Conservation (phyloP, 1,140 invertebrate species). For the Spodoptera frugiperda region DNA sequence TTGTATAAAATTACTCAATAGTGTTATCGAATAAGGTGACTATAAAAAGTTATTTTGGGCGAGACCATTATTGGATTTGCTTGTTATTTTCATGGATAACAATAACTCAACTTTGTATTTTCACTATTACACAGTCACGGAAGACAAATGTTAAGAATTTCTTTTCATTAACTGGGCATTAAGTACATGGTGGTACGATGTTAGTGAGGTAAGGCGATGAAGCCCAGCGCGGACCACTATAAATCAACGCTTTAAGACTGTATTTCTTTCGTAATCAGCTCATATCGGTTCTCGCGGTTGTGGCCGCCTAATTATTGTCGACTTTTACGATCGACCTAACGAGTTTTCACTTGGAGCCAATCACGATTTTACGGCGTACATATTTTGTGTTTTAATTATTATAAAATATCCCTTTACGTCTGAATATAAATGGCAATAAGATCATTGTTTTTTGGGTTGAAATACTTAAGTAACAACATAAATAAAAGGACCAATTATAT, state of each 20-base stretch:
- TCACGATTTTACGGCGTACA: constrained; percentile 80
- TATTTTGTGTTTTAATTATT: constrained; percentile 75
- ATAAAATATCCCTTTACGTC: constrained; percentile 43
- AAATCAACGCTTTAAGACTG: constrained; percentile 82
- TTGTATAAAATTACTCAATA: constrained; percentile 30
- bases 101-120: constrained; percentile 55
- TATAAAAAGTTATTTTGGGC: constrained; percentile 22
- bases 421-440: background rate
- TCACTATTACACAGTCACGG: constrained; percentile 54
- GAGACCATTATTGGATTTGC: constrained; percentile 32
- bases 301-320: constrained; percentile 84
- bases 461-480: too few species aligned
- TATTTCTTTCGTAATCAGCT: constrained; percentile 85
- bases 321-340: constrained; percentile 84
- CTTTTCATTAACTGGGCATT: constrained; percentile 71
- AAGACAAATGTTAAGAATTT: constrained; percentile 70
- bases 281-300: constrained; percentile 82
- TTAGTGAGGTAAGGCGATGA: constrained; percentile 68
- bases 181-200: constrained; percentile 51
- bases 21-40: constrained; percentile 22
- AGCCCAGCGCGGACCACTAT: constrained; percentile 71
- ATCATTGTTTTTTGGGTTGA: background rate
- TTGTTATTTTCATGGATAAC: constrained; percentile 45
- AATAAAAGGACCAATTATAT: background rate
- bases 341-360: constrained; percentile 84